Base-by-base conservation (phyloP, 30 jellyfish, hydroid and myxozoan species). In the Pseudorhiza aurosa region DNA sequence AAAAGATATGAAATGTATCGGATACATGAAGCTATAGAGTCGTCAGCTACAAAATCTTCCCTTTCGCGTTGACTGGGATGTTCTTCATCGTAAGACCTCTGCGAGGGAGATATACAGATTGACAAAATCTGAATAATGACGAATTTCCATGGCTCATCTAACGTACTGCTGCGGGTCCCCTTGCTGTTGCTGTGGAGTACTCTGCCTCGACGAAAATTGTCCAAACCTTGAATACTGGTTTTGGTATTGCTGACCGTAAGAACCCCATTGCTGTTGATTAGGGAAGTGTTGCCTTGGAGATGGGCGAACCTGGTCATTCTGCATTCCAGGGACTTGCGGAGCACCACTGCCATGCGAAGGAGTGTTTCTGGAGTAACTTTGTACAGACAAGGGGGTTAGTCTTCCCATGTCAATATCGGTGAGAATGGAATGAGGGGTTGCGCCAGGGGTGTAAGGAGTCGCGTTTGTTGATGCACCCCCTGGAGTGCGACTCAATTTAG, bases 391-490 rank as follows among this genome's bases (percentile, higher is more conserved):
- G 8, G 88, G 95, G 7, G 86, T 84, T 7, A 84, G 60, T 43
- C 82, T 71, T 14, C 75, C 59, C 83, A 82, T 76, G 74, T 76
- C 96, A 25, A 69, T 74, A 50, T 69, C 92, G 1, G 96, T 75
- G 26, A 87, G 72, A 29, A 87, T 75, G 24, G 96, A 75, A 25
- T 59, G 85, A 4, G 99, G 99, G 28, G 99, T 94, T 6, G 91
- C 96, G 5, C 96, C 96, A 0, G 99, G 99, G 47, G 99, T 94
- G 68, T 87, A 94, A 28, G 99, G 99, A 10, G 99, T 94, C 6
- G 85, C 86, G 65, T 68, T 58, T 2, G 82, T 57, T 21, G 90
- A 74, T 17, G 82, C 47, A 21, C 75, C 93, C 0, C 85, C 87
- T 5, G 96, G 96, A 1, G 96, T 87, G 56, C 90, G 85, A 2